These are phyloP conservation scores for Pedetes capensis DNA, from an alignment of 2,113 vertebrate species.

Conservation along the genomic window DNA sequence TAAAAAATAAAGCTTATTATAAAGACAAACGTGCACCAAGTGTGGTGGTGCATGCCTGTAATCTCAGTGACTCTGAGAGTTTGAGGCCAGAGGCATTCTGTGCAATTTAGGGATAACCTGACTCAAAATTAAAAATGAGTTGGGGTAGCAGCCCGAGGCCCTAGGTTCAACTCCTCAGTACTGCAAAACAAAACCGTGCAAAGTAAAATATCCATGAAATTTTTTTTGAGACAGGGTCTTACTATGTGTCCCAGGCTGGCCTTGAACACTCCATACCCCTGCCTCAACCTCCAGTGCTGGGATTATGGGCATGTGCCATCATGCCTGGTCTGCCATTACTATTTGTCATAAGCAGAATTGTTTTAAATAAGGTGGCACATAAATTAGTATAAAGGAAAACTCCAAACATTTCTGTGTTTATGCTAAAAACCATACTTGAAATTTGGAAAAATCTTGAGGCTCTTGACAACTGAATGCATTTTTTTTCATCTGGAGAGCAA, in stretches of 20 bases:
- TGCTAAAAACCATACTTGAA: neutral
- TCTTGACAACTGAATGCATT: neutral
- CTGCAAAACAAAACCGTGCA: no score
- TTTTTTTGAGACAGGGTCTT: neutral
- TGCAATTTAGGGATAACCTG: no score
- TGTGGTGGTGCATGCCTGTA: no score
- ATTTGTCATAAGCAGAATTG: neutral
- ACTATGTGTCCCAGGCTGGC: neutral
- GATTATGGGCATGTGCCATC: neutral
- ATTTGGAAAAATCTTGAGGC: constrained; percentile 3
- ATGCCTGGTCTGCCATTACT: neutral
- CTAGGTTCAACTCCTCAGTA: no score
- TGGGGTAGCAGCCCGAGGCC: no score
- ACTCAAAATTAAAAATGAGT: no score
- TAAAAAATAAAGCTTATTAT: neutral
- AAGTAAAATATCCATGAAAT: no score
- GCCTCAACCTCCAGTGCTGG: neutral
- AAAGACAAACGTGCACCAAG: neutral
- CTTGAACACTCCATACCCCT: neutral
- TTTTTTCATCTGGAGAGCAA: neutral
- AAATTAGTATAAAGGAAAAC: neutral
- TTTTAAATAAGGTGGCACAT: constrained; percentile 21
- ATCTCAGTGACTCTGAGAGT: no score
- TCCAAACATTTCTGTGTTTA: neutral
- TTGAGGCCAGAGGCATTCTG: no score